A percentile compares a stretch with the other conserved stretches of the same genome.
Evolutionary conservation across 2,797 vertebrate species (phyloP).

Genomic region (Lepilemur septentrionalis): DNA sequence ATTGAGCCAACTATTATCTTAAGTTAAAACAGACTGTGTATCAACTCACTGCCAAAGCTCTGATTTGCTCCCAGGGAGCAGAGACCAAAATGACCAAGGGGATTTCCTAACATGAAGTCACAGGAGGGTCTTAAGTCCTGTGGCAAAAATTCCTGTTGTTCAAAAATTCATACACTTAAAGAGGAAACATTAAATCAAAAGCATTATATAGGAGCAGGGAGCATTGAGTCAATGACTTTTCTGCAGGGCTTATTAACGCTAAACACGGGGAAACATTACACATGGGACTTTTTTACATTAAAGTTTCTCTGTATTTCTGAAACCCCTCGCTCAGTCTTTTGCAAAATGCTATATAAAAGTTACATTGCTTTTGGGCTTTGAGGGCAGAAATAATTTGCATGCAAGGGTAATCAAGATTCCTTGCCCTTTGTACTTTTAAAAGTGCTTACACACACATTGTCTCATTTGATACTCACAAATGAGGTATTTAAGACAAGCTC

Average conservation of each 20-base stretch:
- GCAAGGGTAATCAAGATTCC: constrained; percentile 16
- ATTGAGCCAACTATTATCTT: neutral
- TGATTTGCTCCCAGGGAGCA: constrained; percentile 22
- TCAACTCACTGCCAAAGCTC: neutral
- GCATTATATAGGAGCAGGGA: neutral
- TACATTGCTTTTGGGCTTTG: neutral
- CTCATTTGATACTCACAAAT: constrained; percentile 30
- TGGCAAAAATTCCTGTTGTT: constrained; percentile 47
- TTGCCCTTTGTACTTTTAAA: neutral
- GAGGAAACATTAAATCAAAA: constrained; percentile 48
- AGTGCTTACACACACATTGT: neutral
- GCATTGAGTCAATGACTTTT: neutral
- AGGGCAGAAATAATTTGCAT: constrained; percentile 9
- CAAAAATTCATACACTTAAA: constrained; percentile 34
- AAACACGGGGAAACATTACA: constrained; percentile 30
- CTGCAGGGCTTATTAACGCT: constrained; percentile 24
- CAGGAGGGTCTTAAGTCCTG: constrained; percentile 44
- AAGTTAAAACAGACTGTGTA: constrained; percentile 20
- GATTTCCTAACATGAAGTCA: constrained; percentile 29
- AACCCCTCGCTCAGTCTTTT: neutral
- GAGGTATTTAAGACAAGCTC: constrained; percentile 30
- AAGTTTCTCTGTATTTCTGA: constrained; percentile 22
- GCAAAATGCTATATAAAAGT: constrained; percentile 42
- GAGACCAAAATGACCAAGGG: constrained; percentile 33
- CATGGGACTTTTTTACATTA: neutral